A percentile compares a stretch with the other conserved stretches of the same genome.
phyloP scores from a whole-genome alignment of 2,888 invertebrate species.

The Neoitamus cyanurus region DNA sequence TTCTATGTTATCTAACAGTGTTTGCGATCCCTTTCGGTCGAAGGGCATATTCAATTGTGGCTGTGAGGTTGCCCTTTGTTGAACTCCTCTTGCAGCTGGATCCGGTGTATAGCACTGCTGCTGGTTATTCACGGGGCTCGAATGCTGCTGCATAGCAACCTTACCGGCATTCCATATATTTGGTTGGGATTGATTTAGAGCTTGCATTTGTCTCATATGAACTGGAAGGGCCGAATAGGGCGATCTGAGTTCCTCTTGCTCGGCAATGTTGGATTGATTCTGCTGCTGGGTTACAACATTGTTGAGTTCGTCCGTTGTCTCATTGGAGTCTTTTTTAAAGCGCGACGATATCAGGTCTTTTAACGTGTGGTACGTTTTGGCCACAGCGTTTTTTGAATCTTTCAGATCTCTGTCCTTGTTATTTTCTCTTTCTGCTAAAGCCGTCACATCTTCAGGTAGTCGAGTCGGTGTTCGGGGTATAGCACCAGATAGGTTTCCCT shows the following conservation, averaged over 20 bases:
- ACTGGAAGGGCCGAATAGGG: constrained; percentile 68
- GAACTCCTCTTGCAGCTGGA: constrained; percentile 51
- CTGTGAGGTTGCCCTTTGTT: constrained; percentile 71
- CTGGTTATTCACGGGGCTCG: constrained; percentile 57
- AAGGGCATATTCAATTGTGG: constrained; percentile 69
- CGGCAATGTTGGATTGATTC: constrained; percentile 54
- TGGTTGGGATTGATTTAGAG: constrained; percentile 54
- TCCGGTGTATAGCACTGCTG: constrained; percentile 47
- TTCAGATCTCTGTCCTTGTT: constrained; percentile 70
- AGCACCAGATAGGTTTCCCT: constrained; percentile 53
- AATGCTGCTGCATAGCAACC: constrained; percentile 49
- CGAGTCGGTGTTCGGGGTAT: constrained; percentile 67
- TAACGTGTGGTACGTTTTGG: constrained; percentile 83
- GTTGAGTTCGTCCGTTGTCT: constrained; percentile 66
- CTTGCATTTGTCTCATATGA: constrained; percentile 58
- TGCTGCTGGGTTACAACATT: constrained; percentile 58
- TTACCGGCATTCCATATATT: constrained; percentile 54
- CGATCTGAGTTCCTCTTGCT: constrained; percentile 60
- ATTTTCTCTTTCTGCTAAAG: constrained; percentile 72
- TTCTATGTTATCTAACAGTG: constrained; percentile 51
- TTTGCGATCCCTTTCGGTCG: constrained; percentile 53
- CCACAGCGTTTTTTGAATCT: constrained; percentile 71
- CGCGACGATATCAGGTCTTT: constrained; percentile 86
- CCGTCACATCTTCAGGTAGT: constrained; percentile 67
- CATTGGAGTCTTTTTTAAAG: constrained; percentile 73